Evolutionary conservation across 2,797 vertebrate genomes (phyloP).

Genomic region (Poeciliopsis infans): DNA sequence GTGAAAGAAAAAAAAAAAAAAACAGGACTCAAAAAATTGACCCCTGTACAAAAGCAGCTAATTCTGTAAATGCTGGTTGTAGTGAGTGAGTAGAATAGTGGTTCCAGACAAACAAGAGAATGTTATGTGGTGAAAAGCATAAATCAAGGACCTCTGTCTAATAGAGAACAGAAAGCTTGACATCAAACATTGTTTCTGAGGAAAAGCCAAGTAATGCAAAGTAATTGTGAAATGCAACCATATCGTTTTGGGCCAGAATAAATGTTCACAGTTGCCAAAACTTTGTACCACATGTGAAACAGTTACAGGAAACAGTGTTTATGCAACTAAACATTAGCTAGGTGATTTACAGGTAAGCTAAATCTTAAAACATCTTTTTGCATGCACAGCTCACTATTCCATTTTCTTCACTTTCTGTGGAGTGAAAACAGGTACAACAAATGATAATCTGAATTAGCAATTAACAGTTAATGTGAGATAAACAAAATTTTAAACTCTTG

Average conservation of each 20-base stretch:
- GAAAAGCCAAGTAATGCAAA: neutral
- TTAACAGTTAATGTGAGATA: neutral
- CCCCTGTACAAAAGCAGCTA: neutral
- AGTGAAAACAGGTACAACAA: neutral
- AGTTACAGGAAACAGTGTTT: neutral
- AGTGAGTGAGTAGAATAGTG: neutral
- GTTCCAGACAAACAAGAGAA: neutral
- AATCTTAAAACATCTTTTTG: neutral
- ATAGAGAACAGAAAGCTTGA: neutral
- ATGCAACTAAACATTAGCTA: neutral
- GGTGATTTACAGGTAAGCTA: neutral
- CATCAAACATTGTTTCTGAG: neutral
- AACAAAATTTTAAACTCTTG: neutral
- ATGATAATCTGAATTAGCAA: neutral
- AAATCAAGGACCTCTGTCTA: neutral
- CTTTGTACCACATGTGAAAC: neutral
- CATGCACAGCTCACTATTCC: neutral
- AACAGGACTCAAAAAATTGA: neutral
- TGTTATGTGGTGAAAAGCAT: neutral
- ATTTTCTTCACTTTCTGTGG: neutral
- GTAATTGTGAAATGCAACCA: neutral
- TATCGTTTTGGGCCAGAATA: neutral
- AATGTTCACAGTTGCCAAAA: neutral
- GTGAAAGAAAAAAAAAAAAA: neutral
- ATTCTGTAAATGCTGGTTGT: neutral